Base-by-base conservation (phyloP, 2,113 vertebrate species). In the Sorex araneus region DNA sequence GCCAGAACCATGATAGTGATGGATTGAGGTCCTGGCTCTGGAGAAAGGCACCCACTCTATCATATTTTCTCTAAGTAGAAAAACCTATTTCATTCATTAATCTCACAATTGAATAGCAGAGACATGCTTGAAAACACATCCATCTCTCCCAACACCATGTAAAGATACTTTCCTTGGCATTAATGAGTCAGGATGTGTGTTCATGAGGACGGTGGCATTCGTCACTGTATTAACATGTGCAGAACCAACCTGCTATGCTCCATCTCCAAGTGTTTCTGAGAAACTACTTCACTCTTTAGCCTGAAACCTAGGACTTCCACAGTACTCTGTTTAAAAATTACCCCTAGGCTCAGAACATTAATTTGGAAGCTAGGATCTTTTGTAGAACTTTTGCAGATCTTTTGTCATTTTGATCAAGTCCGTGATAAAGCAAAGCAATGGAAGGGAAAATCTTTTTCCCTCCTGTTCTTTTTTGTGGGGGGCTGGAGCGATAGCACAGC, bases 41-140 rank as follows among this genome's bases (percentile, higher is more conserved):
- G 40, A 78, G 87, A 67, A 83, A 32, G 74, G 69, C 27, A 74
- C 1, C 2, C 3, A n/a, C 19, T 74, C 34, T 71, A 69, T 77
- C 57, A 21, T 66, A 75, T 60, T 28, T 57, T 89, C 40, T 54
- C 28, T 80, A 43, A 79, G 47, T 67, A 93, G 40, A 95, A 87
- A 71, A 91, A 60, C 13, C 43, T 80, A 40, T 66, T 80, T 60
- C 45, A 27, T 57, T 89, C n/a, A 74, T 87, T 92, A 89, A 40
- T 47, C 57, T 93, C 70, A 93, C 28, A 91, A n/a, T 7, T 81
- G 18, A 60, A 60, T 57, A 60, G 60, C 50, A 50, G 40, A 8
- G 73, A 50, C 71, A 60, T 60, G 40, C 60, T 64, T 67, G 15
- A 70, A 63, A 69, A 82, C 25, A 82, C 23, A 27, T 34, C 57